Evolutionary conservation across 2,113 vertebrate species (phyloP).

Genomic region (Larimichthys polyactis): DNA sequence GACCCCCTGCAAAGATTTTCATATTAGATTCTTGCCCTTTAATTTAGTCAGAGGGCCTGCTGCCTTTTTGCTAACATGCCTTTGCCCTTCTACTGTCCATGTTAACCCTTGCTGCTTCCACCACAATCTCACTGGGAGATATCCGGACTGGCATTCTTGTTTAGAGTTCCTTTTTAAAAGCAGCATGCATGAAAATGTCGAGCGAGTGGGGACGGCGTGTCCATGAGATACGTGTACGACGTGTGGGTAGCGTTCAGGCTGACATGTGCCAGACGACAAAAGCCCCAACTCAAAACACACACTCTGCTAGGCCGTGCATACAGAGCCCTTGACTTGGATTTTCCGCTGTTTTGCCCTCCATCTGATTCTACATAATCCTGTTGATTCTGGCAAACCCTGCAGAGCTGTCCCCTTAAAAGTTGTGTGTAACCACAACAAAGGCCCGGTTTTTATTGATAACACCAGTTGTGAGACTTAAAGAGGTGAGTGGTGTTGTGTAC

Average conservation of each 20-base stretch:
- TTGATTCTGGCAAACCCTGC: constrained; percentile 54
- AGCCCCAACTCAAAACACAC: constrained; percentile 35
- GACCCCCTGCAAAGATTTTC: constrained; percentile 6
- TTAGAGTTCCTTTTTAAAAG: neutral
- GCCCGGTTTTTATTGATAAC: constrained; percentile 61
- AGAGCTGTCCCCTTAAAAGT: constrained; percentile 54
- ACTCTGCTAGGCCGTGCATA: constrained; percentile 5
- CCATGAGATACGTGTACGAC: neutral
- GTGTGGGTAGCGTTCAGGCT: constrained; percentile 4
- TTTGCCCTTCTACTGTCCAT: neutral
- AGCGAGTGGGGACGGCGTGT: too few species aligned
- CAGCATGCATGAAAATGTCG: neutral
- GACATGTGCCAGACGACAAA: neutral
- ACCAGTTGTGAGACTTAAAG: constrained; percentile 16
- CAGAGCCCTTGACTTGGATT: constrained; percentile 39
- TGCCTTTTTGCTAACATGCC: neutral
- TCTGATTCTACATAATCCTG: constrained; percentile 65
- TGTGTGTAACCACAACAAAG: constrained; percentile 65
- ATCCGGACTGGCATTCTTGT: neutral
- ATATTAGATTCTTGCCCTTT: neutral
- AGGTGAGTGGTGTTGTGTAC: constrained; percentile 37
- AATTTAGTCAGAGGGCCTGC: neutral
- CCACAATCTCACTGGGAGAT: neutral
- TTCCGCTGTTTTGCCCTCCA: constrained; percentile 56
- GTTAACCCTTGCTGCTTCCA: neutral